Evolutionary conservation across 2,797 vertebrate species (phyloP).

Genomic region (Hafferia zeledoni): DNA sequence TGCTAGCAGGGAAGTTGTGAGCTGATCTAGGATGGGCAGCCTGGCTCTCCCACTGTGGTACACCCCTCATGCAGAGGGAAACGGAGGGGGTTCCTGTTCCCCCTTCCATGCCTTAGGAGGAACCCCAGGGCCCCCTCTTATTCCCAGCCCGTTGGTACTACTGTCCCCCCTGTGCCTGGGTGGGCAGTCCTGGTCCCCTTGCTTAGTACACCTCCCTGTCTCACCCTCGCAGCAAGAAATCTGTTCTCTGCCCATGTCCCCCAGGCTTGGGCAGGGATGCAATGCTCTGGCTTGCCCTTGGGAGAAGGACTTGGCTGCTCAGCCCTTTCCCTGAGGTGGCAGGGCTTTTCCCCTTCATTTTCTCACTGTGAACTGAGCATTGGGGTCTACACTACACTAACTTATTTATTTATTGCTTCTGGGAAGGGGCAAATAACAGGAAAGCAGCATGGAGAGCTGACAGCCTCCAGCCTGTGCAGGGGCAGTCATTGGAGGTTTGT

Average conservation of each 20-base stretch:
- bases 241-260: background rate
- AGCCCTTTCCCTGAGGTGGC: background rate
- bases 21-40: background rate
- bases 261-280: background rate
- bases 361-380: constrained; percentile 45
- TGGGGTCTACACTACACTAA: constrained; percentile 14
- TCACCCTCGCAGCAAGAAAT: background rate
- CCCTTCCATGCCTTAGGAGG: constrained; percentile 44
- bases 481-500: background rate
- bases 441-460: background rate
- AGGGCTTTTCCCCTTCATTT: background rate
- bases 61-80: background rate
- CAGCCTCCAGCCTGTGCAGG: background rate
- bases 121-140: background rate
- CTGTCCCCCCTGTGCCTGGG: fast-evolving
- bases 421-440: background rate
- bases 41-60: background rate
- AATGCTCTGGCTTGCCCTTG: background rate
- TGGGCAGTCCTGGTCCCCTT: background rate
- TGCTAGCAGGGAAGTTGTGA: background rate
- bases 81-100: background rate
- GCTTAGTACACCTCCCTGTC: background rate
- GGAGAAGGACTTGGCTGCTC: background rate
- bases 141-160: background rate
- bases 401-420: constrained; percentile 70